Evolutionary conservation across 2,113 vertebrate species (phyloP).

Genomic region (Narcine bancroftii): DNA sequence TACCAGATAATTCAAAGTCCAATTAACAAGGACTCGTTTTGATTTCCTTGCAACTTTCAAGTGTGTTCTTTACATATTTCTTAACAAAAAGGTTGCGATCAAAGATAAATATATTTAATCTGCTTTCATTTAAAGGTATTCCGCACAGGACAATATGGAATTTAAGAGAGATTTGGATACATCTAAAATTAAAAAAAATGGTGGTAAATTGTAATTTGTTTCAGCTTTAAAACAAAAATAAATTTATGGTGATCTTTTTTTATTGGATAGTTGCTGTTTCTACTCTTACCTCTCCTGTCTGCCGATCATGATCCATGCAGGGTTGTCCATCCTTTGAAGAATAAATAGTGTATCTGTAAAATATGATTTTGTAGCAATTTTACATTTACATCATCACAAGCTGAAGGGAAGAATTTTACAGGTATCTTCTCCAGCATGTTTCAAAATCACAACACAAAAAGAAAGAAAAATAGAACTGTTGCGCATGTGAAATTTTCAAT

Average conservation of each 20-base stretch:
- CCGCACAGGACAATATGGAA: too few species aligned
- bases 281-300: constrained; percentile 81
- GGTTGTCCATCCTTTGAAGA: constrained; percentile 95
- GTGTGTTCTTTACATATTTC: too few species aligned
- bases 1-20: not conserved
- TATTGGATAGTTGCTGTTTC: not conserved
- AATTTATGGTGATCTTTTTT: not conserved
- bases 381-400: not conserved
- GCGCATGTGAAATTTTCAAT: not conserved
- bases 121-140: too few species aligned
- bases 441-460: not conserved
- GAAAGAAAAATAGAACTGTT: not conserved
- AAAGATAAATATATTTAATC: not conserved
- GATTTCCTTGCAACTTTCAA: not conserved
- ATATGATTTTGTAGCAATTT: not conserved
- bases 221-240: not conserved
- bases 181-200: too few species aligned
- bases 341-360: constrained; percentile 84
- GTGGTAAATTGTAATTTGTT: too few species aligned
- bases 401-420: not conserved
- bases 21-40: not conserved
- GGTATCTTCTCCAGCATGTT: not conserved
- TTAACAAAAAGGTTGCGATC: not conserved
- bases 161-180: too few species aligned
- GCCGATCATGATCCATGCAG: constrained; percentile 97